These are phyloP conservation scores for Characodon lateralis DNA, from an alignment of 2,797 vertebrate species.

Conservation along the genomic window DNA sequence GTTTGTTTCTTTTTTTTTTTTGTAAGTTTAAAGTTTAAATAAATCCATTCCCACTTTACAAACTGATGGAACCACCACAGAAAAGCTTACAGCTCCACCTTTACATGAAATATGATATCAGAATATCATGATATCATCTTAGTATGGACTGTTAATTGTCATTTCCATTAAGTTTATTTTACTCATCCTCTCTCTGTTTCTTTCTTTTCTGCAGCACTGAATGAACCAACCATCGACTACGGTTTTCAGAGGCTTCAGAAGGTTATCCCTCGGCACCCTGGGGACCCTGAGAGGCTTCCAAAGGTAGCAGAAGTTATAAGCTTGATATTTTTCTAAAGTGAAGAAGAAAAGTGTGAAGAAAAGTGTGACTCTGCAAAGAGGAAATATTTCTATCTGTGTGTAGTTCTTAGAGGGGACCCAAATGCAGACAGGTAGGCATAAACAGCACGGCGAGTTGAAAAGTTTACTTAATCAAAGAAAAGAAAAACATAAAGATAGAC, in stretches of 20 bases:
- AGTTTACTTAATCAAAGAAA: too few relatives aligned
- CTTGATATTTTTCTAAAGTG: not conserved
- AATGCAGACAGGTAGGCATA: too few relatives aligned
- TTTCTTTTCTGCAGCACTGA: slow-evolving; percentile 84
- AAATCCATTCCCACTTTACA: not conserved
- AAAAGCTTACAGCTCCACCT: slow-evolving; percentile 10
- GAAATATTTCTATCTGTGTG: not conserved
- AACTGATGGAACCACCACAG: not conserved
- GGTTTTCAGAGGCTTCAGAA: slow-evolving; percentile 99
- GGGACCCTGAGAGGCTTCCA: slow-evolving; percentile 95
- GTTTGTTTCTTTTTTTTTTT: not conserved
- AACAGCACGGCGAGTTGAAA: too few relatives aligned
- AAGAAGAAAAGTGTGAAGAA: slow-evolving; percentile 16
- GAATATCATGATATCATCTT: too few relatives aligned
- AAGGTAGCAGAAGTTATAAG: slow-evolving; percentile 82
- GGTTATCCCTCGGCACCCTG: slow-evolving; percentile 96
- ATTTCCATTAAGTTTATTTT: slow-evolving; percentile 17
- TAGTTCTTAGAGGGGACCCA: too few relatives aligned
- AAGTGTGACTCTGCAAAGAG: slow-evolving; percentile 14
- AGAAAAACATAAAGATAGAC: too few relatives aligned
- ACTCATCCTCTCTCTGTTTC: slow-evolving; percentile 23
- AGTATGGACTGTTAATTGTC: slow-evolving; percentile 4
- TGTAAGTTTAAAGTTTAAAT: slow-evolving; percentile 3
- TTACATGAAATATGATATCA: not conserved
- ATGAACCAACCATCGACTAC: slow-evolving; percentile 98